These are phyloP conservation scores for Thamnophis elegans DNA, from an alignment of 2,797 vertebrate species.

Conservation along the genomic window DNA sequence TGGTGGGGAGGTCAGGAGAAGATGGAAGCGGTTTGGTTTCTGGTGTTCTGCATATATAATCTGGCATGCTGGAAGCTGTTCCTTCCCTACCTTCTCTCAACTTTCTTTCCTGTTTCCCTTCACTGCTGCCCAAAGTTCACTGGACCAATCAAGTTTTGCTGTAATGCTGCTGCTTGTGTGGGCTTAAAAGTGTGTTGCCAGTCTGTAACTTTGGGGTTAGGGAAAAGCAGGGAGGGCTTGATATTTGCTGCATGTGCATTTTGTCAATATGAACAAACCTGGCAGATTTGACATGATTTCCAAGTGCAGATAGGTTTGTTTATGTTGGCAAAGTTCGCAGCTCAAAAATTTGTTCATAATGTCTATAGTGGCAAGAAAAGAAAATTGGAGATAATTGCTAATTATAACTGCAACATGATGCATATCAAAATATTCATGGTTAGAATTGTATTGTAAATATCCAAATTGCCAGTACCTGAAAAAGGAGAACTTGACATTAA, in stretches of 20 bases:
- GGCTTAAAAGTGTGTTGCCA: neutral
- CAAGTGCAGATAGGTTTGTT: neutral
- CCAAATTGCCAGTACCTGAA: neutral
- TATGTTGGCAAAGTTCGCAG: neutral
- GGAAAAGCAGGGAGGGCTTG: too few relatives aligned
- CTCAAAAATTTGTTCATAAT: neutral
- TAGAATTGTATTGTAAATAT: neutral
- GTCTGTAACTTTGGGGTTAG: too few relatives aligned
- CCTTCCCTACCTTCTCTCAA: neutral
- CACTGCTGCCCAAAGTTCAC: too few relatives aligned
- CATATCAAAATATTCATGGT: neutral
- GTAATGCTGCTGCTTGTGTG: neutral
- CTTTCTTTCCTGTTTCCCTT: neutral
- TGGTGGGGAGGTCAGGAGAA: neutral
- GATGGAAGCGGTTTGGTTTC: neutral
- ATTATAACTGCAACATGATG: neutral
- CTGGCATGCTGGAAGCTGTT: neutral
- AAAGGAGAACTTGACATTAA: neutral
- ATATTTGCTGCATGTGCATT: too few relatives aligned
- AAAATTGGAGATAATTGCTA: neutral
- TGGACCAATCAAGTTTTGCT: neutral
- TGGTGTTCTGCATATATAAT: neutral
- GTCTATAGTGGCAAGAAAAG: neutral
- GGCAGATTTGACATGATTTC: neutral
- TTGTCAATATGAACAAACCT: neutral